Evolutionary conservation across 2,797 vertebrate genomes (phyloP), one percentile per base, ranked within the genome.

Genomic region (Danio jaintianensis): DNA sequence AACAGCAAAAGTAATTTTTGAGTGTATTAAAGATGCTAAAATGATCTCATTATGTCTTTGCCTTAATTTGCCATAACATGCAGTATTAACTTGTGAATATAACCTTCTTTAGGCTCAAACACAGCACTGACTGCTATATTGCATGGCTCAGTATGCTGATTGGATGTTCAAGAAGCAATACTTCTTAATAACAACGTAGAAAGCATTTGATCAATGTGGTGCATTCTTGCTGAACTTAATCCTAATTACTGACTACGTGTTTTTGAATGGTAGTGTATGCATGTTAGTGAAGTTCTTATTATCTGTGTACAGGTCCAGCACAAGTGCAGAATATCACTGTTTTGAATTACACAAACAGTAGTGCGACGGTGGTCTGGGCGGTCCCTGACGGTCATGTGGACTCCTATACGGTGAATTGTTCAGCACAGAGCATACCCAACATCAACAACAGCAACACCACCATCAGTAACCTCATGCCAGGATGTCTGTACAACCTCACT

Each of bases 341-440:
- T 2, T 4, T 12, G 38, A 67, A 36, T 68, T n/a, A 0, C 58
- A 82, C n/a, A 71, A 92, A 83, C 4, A 0, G 40, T n/a, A 4
- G 12, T 48, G 36, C 92, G 73, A 80, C 0, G 6, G 75, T 93
- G 78, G 67, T 0, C 7, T 94, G 93, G 93, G 67, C 4, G 8
- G 82, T 85, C 58, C 84, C 79, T 29, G 0, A 0, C 6, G 93
- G 91, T 47, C 18, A 1, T 0, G 86, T 71, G n/a, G 81, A 86
- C 13, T 0, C 2, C 0, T 94, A 71, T 38, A 0, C 18, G 1
- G 86, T 91, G 43, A 78, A 43, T 7, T 73, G 86, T 43, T 2
- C 0, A 0, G 4, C 4, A 13, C 1, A 38, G 36, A 18, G 0
- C 0, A 63, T 1, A 0, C 0, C 0, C 0, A 0, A 0, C 2